Evolutionary conservation across 2,113 vertebrate genomes (phyloP).

Genomic region (Stomatorhinus ivindoensis): DNA sequence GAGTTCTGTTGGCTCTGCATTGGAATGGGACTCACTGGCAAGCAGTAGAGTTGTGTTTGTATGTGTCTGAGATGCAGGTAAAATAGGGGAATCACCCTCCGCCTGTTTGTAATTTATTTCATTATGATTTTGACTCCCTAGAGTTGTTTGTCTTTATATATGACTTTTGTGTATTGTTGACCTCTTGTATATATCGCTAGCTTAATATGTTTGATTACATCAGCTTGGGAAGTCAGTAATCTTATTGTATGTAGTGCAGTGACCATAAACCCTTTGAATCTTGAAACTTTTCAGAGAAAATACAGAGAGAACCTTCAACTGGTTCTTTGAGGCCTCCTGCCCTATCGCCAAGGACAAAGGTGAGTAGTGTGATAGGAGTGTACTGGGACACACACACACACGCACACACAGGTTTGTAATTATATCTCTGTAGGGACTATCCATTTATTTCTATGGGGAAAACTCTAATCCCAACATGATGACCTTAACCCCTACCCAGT

Average conservation of each 20-base stretch:
- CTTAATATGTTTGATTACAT: background rate
- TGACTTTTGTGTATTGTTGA: background rate
- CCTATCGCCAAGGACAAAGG: slow-evolving; percentile 68
- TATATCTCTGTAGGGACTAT: too few species aligned
- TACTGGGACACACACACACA: background rate
- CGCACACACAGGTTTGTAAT: background rate
- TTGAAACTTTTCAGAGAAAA: slow-evolving; percentile 54
- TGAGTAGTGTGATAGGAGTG: slow-evolving; percentile 41
- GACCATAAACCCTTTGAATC: background rate
- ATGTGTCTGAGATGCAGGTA: background rate
- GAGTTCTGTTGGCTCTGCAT: background rate
- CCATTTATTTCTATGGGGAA: too few species aligned
- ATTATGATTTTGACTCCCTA: background rate
- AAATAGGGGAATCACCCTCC: background rate
- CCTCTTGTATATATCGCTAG: background rate
- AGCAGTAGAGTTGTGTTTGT: background rate
- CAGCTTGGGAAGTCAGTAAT: background rate
- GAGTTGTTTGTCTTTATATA: background rate
- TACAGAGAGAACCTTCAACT: slow-evolving; percentile 68
- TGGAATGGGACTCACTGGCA: background rate
- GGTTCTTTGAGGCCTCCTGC: slow-evolving; percentile 73
- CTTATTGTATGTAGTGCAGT: background rate
- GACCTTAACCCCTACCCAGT: too few species aligned
- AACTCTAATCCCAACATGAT: too few species aligned
- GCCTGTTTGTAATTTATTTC: background rate